Evolutionary conservation across 2,888 invertebrate species (phyloP), one percentile per base, ranked within the genome.

Genomic region (Pandemis corylana): DNA sequence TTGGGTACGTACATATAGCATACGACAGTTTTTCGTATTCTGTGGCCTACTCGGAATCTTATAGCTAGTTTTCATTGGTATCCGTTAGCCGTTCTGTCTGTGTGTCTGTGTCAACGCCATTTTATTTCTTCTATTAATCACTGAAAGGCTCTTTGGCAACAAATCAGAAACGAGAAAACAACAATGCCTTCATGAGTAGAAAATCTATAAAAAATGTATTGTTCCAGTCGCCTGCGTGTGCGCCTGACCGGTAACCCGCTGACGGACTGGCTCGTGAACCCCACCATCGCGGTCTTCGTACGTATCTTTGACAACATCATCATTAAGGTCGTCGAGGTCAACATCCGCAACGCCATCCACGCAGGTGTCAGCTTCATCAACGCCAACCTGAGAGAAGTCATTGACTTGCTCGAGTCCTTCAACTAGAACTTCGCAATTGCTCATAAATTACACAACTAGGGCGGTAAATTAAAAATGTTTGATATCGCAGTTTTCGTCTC

Each of bases 201-300:
- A 12, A 46, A 46, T 46, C 12, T 12, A 12, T 46, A 46, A 66
- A 13, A 13, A n/a, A 10, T 44, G n/a, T n/a, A 5, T 64, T 65
- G 28, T 89, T 85, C 6, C 87, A 95, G 95, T 7, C 90, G 90
- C 61, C 90, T 95, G 7, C 87, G 90, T 20, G 89, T 95, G 9
- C 90, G 92, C 46, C 84, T 95, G 41, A 92, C 90, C 42, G 95
- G 95, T 66, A 94, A 95, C 84, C 82, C 90, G 72, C 84, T 95
- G 59, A 79, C 79, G 41, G 95, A 95, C 82, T 95, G 95, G 95
- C 82, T 95, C 71, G 75, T 94, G 7, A 95, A 94, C 82, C 90
- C 95, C 0, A 88, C 95, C 28, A 85, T 93, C 72, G 79, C 80
- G 53, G 87, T 92, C 36, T 93, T 95, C 78, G 84, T 91, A 0